Percentiles rank a stretch among this genome's conserved stretches.
These are phyloP conservation scores for Ormyrus rosae DNA, from an alignment of 2,888 invertebrate species.

Conservation along the genomic window DNA sequence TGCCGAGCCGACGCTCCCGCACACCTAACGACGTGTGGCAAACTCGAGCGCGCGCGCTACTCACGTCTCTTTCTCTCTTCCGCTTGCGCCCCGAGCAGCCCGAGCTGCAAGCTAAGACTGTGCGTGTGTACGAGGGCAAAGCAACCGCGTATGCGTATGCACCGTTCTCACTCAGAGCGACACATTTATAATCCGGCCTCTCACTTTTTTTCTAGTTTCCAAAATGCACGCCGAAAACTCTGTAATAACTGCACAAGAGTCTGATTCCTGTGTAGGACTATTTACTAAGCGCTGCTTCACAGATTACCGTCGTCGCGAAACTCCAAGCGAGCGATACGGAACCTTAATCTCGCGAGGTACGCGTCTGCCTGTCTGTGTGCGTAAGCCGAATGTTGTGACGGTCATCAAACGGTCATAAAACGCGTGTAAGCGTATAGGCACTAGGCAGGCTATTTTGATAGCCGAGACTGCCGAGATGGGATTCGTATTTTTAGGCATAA, in stretches of 20 bases:
- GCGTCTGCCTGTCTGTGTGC: not conserved
- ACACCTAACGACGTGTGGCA: not conserved
- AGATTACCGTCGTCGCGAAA: slow-evolving; percentile 1
- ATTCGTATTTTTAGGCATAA: slow-evolving; percentile 35
- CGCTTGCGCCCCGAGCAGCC: not conserved
- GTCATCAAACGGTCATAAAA: slow-evolving; percentile 16
- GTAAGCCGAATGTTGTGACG: slow-evolving; percentile 6
- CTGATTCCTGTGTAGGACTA: slow-evolving; percentile 3
- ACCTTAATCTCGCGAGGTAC: too few species aligned
- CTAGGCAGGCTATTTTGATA: not conserved
- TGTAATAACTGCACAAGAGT: not conserved
- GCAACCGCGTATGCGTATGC: not conserved
- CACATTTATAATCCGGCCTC: too few species aligned
- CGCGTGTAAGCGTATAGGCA: too few species aligned
- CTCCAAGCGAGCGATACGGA: not conserved
- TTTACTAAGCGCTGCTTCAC: not conserved
- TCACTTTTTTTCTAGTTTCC: not conserved
- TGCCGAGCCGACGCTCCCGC: not conserved
- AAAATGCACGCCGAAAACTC: not conserved
- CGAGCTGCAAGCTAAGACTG: not conserved
- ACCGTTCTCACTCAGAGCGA: not conserved
- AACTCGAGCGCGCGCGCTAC: not conserved
- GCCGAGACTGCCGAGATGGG: not conserved
- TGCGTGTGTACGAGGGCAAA: not conserved
- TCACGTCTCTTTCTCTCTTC: not conserved